These are phyloP conservation scores for Thereva nobilitata DNA, from an alignment of 2,888 invertebrate species.

Conservation along the genomic window DNA sequence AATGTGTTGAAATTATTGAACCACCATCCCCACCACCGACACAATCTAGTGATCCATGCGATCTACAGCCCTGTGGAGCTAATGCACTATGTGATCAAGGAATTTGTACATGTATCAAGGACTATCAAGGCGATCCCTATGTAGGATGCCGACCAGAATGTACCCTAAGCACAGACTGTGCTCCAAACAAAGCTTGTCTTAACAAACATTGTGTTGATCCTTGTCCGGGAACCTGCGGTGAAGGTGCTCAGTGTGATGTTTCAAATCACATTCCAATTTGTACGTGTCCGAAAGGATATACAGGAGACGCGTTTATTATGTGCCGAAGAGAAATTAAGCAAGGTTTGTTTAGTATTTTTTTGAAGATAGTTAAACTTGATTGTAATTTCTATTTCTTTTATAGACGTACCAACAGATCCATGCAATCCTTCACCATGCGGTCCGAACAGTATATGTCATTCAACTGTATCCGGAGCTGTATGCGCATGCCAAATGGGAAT, in stretches of 20 bases:
- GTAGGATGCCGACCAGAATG: conserved; percentile 72
- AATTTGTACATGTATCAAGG: conserved; percentile 64
- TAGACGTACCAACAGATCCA: conserved; percentile 57
- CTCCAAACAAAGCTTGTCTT: conserved; percentile 70
- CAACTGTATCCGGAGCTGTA: conserved; percentile 67
- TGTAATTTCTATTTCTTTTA: neutral
- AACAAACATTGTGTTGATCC: conserved; percentile 74
- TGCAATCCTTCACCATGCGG: conserved; percentile 78
- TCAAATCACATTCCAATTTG: conserved; percentile 77
- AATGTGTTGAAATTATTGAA: conserved; percentile 61
- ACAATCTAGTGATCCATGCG: conserved; percentile 68
- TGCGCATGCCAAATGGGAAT: conserved; percentile 74
- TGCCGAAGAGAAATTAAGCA: conserved; percentile 58
- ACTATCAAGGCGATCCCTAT: conserved; percentile 69
- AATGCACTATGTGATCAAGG: conserved; percentile 74
- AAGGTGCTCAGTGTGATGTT: conserved; percentile 71
- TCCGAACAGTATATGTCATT: conserved; percentile 72
- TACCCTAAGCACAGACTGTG: conserved; percentile 73
- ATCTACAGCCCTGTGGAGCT: conserved; percentile 74
- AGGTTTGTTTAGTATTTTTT: conserved; percentile 1
- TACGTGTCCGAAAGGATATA: conserved; percentile 67
- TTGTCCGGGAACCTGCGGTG: conserved; percentile 75
- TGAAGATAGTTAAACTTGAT: neutral
- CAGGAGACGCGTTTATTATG: conserved; percentile 71
- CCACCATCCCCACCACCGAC: conserved; percentile 62